Evolutionary conservation across 2,888 invertebrate genomes (phyloP).

Genomic region (Nezara viridula): DNA sequence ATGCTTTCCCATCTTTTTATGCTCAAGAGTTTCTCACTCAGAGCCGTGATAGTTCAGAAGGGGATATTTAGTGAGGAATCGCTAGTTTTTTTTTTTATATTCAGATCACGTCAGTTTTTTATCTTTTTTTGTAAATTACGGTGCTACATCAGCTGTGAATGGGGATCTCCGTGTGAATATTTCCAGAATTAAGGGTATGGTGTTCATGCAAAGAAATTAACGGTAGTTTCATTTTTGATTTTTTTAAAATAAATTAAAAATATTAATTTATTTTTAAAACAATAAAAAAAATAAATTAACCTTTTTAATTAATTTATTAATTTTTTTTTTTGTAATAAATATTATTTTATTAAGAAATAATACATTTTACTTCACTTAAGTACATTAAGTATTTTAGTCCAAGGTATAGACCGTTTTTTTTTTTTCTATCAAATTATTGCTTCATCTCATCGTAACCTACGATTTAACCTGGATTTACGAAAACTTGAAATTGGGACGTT

Average conservation of each 20-base stretch:
- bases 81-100: background rate
- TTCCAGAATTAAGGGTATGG: background rate
- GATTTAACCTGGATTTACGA: too few relatives aligned
- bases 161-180: constrained; percentile 11
- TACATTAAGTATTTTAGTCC: too few relatives aligned
- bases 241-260: background rate
- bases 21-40: constrained; percentile 41
- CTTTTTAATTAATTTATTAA: too few relatives aligned
- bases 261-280: too few relatives aligned
- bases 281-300: too few relatives aligned
- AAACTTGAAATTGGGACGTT: too few relatives aligned
- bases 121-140: background rate
- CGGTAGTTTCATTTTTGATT: background rate
- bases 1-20: constrained; percentile 24
- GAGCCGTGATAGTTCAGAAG: constrained; percentile 9
- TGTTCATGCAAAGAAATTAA: background rate
- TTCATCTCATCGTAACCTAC: too few relatives aligned
- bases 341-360: too few relatives aligned
- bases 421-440: too few relatives aligned
- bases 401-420: too few relatives aligned
- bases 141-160: background rate
- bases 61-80: constrained; percentile 32
- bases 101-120: constrained; percentile 19
- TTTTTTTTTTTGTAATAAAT: too few relatives aligned
- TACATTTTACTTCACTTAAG: too few relatives aligned